phyloP scores from a whole-genome alignment of 2,888 invertebrate genomes.

The Stegophylla sp. region DNA sequence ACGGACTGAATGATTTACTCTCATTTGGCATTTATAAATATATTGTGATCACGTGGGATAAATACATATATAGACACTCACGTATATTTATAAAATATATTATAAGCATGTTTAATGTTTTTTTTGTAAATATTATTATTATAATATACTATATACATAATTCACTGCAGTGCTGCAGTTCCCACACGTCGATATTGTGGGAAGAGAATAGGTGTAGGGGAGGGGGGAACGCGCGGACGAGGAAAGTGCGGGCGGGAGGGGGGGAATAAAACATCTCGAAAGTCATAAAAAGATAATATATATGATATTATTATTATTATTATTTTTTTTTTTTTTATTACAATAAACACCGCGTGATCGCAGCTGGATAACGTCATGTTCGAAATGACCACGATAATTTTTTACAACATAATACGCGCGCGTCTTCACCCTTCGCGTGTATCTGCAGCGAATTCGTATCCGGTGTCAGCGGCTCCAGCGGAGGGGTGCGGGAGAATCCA shows the following conservation, averaged over 20 bases:
- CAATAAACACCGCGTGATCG: slow-evolving; percentile 56
- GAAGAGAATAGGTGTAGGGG: not conserved
- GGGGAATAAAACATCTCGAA: slow-evolving; percentile 50
- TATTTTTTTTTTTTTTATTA: no score
- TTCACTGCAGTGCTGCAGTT: slow-evolving; percentile 45
- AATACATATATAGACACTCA: not conserved
- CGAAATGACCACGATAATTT: slow-evolving; percentile 55
- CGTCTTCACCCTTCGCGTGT: slow-evolving; percentile 56
- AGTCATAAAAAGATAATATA: slow-evolving; percentile 58
- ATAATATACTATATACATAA: slow-evolving; percentile 37
- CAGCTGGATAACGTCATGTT: slow-evolving; percentile 58
- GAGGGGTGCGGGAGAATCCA: slow-evolving; percentile 42
- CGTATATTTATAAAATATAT: not conserved
- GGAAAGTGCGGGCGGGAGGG: not conserved
- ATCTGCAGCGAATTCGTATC: slow-evolving; percentile 47
- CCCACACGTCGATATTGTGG: slow-evolving; percentile 55
- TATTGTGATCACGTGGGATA: slow-evolving; percentile 41
- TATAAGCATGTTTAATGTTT: not conserved
- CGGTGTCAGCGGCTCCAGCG: slow-evolving; percentile 14
- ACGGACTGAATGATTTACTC: slow-evolving; percentile 12
- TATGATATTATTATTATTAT: slow-evolving; percentile 59
- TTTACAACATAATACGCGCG: slow-evolving; percentile 59
- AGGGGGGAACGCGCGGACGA: not conserved
- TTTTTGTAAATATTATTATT: slow-evolving; percentile 34
- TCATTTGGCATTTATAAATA: slow-evolving; percentile 40